A percentile compares a stretch with the other conserved stretches of the same genome.
phyloP scores from a whole-genome alignment of 2,888 invertebrate species.

The Crossocerus cetratus region DNA sequence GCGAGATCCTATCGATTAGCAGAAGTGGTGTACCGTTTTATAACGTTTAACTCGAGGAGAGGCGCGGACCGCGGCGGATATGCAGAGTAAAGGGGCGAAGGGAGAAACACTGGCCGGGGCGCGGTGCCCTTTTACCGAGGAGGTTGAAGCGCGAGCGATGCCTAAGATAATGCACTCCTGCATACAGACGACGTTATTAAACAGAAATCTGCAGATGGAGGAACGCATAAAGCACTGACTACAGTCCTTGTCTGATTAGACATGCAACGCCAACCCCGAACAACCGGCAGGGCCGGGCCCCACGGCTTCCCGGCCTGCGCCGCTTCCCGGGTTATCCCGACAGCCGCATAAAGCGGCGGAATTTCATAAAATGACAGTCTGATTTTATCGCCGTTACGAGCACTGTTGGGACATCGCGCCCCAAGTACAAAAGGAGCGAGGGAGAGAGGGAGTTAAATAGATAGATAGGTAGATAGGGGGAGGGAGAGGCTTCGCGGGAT shows the following conservation, averaged over 20 bases:
- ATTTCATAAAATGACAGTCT: constrained; percentile 36
- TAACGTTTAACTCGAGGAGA: neutral
- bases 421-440: no score
- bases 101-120: neutral
- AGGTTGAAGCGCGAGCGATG: neutral
- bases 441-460: no score
- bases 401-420: neutral
- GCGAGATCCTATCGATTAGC: neutral
- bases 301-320: constrained; percentile 14
- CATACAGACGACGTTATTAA: constrained; percentile 59
- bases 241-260: constrained; percentile 51
- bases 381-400: constrained; percentile 29
- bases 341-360: constrained; percentile 27
- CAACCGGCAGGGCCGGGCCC: neutral
- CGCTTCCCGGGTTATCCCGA: neutral
- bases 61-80: neutral
- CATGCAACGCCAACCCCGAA: constrained; percentile 43
- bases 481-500: no score
- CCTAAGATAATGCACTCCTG: constrained; percentile 51
- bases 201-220: constrained; percentile 52
- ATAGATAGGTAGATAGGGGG: no score
- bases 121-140: neutral
- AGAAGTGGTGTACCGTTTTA: neutral
- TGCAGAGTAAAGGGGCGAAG: neutral
- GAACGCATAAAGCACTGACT: constrained; percentile 54